Percentiles rank a stretch among this genome's conserved stretches.
These are phyloP conservation scores for Drosophila gunungcola DNA, from an alignment of 1,140 invertebrate genomes.

Conservation along the genomic window DNA sequence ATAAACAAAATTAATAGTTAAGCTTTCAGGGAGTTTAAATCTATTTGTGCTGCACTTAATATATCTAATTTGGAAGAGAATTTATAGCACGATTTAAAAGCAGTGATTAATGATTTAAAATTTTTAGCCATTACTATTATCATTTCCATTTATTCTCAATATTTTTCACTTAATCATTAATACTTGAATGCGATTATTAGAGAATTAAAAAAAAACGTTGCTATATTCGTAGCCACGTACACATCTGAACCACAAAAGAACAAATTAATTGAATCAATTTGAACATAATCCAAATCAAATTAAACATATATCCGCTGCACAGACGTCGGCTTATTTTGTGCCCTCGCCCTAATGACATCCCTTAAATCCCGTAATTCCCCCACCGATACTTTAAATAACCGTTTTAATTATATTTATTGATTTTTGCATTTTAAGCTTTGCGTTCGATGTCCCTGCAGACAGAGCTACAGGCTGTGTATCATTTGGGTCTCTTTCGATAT, in stretches of 20 bases:
- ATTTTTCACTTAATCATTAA: too few relatives aligned
- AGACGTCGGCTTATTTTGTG: neutral
- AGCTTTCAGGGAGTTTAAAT: too few relatives aligned
- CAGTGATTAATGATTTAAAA: too few relatives aligned
- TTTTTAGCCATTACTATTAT: too few relatives aligned
- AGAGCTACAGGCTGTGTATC: neutral
- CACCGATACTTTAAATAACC: constrained; percentile 43
- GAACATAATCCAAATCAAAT: constrained; percentile 24
- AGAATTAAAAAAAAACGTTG: too few relatives aligned
- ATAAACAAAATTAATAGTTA: too few relatives aligned
- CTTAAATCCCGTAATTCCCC: constrained; percentile 24
- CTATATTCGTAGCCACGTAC: too few relatives aligned
- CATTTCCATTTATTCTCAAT: too few relatives aligned
- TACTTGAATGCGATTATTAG: too few relatives aligned
- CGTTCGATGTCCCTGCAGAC: constrained; percentile 20
- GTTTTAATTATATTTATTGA: constrained; percentile 57
- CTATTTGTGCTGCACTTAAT: too few relatives aligned
- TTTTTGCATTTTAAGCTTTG: constrained; percentile 53
- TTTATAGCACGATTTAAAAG: too few relatives aligned
- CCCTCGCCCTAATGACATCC: constrained; percentile 19
- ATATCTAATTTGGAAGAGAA: too few relatives aligned
- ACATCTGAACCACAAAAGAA: constrained; percentile 3
- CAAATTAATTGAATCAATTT: constrained; percentile 34
- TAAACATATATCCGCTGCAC: constrained; percentile 25
- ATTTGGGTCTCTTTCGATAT: constrained; percentile 6